Evolutionary conservation across 2,888 invertebrate genomes (phyloP).

Genomic region (Lathronympha strigana): DNA sequence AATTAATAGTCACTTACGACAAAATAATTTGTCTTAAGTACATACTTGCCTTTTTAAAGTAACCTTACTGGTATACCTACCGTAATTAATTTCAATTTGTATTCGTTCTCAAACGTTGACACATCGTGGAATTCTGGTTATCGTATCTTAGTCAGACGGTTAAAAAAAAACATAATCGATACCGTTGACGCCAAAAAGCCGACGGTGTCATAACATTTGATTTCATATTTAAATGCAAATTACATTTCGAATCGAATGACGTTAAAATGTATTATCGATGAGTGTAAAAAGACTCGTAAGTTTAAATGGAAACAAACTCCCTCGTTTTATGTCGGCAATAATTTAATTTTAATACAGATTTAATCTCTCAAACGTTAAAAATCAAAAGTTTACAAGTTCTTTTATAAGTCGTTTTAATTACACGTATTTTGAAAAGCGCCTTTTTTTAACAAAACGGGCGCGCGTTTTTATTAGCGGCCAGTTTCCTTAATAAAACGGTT

Average conservation of each 20-base stretch:
- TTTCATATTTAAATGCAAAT: slow-evolving; percentile 19
- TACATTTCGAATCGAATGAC: slow-evolving; percentile 7
- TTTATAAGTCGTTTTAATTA: slow-evolving; percentile 31
- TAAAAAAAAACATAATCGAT: slow-evolving; percentile 12
- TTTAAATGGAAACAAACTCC: slow-evolving; percentile 11
- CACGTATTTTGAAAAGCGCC: slow-evolving; percentile 25
- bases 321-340: slow-evolving; percentile 20
- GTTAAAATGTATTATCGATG: slow-evolving; percentile 25
- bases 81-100: slow-evolving; percentile 18
- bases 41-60: not conserved
- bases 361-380: slow-evolving; percentile 30
- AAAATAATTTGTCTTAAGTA: not conserved
- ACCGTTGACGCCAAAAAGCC: slow-evolving; percentile 18
- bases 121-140: slow-evolving; percentile 12
- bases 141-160: not conserved
- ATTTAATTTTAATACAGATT: slow-evolving; percentile 31
- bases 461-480: slow-evolving; percentile 28
- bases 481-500: slow-evolving; percentile 42
- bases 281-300: slow-evolving; percentile 8
- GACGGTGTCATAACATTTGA: slow-evolving; percentile 22
- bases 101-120: slow-evolving; percentile 21
- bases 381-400: slow-evolving; percentile 31
- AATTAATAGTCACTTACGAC: not conserved
- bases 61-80: not conserved
- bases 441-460: slow-evolving; percentile 32